Percentiles rank a stretch among this genome's conserved stretches.
Conservation (phyloP, 2,797 vertebrate species). For the Sebastes oblongus region DNA sequence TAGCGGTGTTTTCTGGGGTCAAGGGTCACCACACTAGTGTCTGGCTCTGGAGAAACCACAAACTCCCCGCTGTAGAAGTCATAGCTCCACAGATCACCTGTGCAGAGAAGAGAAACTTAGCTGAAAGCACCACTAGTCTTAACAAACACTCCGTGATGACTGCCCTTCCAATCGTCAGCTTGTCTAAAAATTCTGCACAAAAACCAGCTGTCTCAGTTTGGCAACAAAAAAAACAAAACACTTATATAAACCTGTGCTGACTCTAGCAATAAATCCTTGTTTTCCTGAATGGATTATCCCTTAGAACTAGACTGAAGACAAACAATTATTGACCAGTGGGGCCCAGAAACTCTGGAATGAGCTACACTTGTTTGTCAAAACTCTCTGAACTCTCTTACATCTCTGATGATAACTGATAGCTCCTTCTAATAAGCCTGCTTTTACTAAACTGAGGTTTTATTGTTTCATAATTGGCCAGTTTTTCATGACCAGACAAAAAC, state of each 20-base stretch:
- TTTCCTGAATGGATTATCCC: neutral
- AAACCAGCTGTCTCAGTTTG: neutral
- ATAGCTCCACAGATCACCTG: constrained; percentile 95
- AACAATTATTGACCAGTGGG: neutral
- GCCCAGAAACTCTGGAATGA: neutral
- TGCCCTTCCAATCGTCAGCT: too few species aligned
- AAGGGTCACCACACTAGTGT: constrained; percentile 92
- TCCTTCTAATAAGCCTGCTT: neutral
- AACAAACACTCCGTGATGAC: too few species aligned
- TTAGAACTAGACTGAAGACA: neutral
- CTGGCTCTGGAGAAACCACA: constrained; percentile 96
- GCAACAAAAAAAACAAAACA: neutral
- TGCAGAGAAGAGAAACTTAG: neutral
- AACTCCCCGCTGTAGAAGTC: constrained; percentile 98
- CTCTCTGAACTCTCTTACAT: neutral
- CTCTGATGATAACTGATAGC: neutral
- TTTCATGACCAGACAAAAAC: neutral
- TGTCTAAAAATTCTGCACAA: too few species aligned
- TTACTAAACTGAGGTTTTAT: neutral
- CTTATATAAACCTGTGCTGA: too few species aligned
- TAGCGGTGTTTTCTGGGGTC: constrained; percentile 92
- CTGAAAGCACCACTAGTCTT: fast-evolving
- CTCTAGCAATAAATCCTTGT: neutral
- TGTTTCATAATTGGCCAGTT: neutral
- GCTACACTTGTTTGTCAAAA: neutral